Evolutionary conservation across 2,797 vertebrate species (phyloP).

Genomic region (Darevskia nairensis): DNA sequence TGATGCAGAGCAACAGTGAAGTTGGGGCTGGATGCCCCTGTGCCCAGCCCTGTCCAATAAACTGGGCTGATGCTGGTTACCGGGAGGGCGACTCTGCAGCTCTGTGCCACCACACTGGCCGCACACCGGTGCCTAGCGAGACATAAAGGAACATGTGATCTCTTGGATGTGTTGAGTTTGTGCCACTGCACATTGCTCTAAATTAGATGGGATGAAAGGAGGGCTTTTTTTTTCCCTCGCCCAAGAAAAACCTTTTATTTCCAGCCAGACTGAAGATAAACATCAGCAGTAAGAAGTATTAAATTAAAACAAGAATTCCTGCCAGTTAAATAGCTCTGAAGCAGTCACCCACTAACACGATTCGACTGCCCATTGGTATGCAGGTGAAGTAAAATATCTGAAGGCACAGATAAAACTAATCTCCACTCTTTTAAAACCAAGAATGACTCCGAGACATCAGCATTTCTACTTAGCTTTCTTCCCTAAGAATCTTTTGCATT

Average conservation of each 20-base stretch:
- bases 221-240: background rate
- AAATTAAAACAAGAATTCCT: constrained; percentile 26
- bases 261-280: constrained; percentile 10
- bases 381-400: constrained; percentile 28
- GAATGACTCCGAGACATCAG: constrained; percentile 24
- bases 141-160: background rate
- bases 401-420: constrained; percentile 43
- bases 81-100: background rate
- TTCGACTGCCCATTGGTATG: constrained; percentile 24
- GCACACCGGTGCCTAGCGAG: background rate
- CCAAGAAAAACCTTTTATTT: background rate
- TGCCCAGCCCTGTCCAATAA: background rate
- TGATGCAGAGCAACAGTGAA: too few species aligned
- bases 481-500: constrained; percentile 21
- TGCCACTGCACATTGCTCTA: background rate
- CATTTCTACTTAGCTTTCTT: constrained; percentile 7
- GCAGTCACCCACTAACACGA: constrained; percentile 6
- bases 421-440: constrained; percentile 28
- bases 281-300: constrained; percentile 8
- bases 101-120: too few species aligned
- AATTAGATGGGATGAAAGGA: background rate
- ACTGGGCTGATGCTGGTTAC: too few species aligned
- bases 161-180: background rate
- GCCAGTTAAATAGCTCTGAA: constrained; percentile 9
- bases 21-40: too few species aligned